Base-by-base conservation (phyloP, 2,113 vertebrate genomes). In the Furnarius figulus region DNA sequence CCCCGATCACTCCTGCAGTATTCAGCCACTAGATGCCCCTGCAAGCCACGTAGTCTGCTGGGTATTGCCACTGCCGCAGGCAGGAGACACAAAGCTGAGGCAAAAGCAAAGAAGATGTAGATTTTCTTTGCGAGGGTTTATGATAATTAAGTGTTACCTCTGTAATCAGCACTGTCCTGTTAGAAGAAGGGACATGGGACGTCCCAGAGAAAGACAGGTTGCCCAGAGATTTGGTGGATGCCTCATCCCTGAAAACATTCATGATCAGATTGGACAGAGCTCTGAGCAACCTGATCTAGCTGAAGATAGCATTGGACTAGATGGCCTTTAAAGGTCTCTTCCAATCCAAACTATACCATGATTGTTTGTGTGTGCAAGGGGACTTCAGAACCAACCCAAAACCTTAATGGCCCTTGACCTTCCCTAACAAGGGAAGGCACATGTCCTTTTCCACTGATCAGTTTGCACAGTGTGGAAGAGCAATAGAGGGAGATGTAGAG, bases 21-120 rank as follows among this genome's bases (percentile, higher is more conserved):
- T 67, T 55, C 88, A 77, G 88, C 96, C 96, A 95, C 95, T 97
- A 97, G 96, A 93, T 97, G 96, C 94, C 96, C 83, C 96, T 90
- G 85, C 90, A 88, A 70, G 90, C 96, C 90, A 58, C 2, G 31
- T 61, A 68, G 92, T 59, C 56, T 30, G 73, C 72, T 1, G 92
- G 90, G 76, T 78, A 82, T 9, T 2, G 86, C 73, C 5, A 11
- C 61, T n/a, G 65, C 14, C 4, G 18, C 87, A 49, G 73, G 74
- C 82, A 56, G 33, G 11, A 37, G 85, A 50, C 35, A 50, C 39
- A 52, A 83, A 50, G 59, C 87, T 52, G 82, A 88, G 85, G 37
- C 27, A 47, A 44, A 61, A 17, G 7, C 20, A 44, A 33, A 31
- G 56, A 81, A 87, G 44, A n/a, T 18, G 30, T 10, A 11, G 27